Evolutionary conservation across 2,113 vertebrate genomes (phyloP), one percentile per base, ranked within the genome.

Genomic region (Dipodomys spectabilis): DNA sequence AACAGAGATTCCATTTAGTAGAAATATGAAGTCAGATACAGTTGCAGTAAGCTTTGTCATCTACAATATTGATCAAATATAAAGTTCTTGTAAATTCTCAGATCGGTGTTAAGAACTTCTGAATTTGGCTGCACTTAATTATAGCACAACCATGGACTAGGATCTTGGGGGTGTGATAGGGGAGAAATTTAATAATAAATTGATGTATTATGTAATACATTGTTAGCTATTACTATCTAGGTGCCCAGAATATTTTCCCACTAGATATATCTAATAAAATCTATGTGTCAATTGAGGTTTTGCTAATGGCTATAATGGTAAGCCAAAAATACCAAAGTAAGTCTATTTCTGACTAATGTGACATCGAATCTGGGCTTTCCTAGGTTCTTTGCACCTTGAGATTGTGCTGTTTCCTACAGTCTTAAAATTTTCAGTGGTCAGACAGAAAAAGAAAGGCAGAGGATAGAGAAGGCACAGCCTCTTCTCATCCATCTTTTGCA

Each of bases 161-260:
- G 30, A 85, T 78, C 35, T 88, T 74, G 35, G 73, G 10, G 94
- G 53, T 6, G 27, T 73, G 74, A 75, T 27, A 73, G 30, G 89
- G 23, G 75, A 39, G 18, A 90, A 79, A 72, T 80, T 79, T 71
- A 75, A n/a, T 72, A 53, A 82, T 80, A 75, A 95, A 90, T 53
- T 65, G 10, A 57, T 73, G 28, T 68, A 15, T n/a, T 57, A 11
- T n/a, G 3, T 71, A 44, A 9, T 44, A 82, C 23, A 75, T 85
- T 65, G 15, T 60, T 25, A 91, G 25, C 64, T 45, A 28, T 83
- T 74, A 53, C 2, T 16, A n/a, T 78, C 18, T 94, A 22, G 28
- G 35, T 67, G 49, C 25, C 60, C 67, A 81, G 60, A 35, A 30
- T 20, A 3, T 28, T 92, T 94, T 97, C 45, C 28, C 23, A 44